Evolutionary conservation across 2,888 invertebrate genomes (phyloP).

Genomic region (Melinaea marsaeus): DNA sequence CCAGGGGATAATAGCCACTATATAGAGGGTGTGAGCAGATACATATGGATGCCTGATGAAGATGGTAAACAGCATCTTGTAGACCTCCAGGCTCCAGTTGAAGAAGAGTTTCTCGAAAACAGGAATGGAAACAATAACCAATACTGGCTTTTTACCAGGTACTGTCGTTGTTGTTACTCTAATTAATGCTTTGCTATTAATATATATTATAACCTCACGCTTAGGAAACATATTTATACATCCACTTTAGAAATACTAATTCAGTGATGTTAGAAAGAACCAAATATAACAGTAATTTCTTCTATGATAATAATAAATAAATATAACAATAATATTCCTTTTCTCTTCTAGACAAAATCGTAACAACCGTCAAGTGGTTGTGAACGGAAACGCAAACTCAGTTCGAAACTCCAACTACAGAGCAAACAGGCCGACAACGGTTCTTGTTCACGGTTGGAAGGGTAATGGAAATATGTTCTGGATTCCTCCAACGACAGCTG

Average conservation of each 20-base stretch:
- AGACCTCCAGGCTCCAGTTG: constrained; percentile 36
- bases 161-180: neutral
- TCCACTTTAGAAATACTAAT: too few species aligned
- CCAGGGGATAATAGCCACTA: constrained; percentile 41
- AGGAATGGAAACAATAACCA: constrained; percentile 38
- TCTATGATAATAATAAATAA: constrained; percentile 37
- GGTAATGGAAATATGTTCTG: constrained; percentile 38
- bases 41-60: constrained; percentile 44
- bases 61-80: constrained; percentile 38
- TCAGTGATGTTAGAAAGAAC: too few species aligned
- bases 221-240: too few species aligned
- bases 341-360: constrained; percentile 46
- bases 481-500: constrained; percentile 41
- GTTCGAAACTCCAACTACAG: constrained; percentile 45
- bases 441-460: constrained; percentile 41
- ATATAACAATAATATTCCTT: constrained; percentile 22
- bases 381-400: constrained; percentile 40
- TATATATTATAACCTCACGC: too few species aligned
- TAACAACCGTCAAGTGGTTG: constrained; percentile 39
- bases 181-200: too few species aligned
- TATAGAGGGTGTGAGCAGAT: constrained; percentile 40
- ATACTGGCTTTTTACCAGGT: constrained; percentile 43
- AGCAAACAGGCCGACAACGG: constrained; percentile 37
- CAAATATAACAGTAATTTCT: neutral
- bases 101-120: constrained; percentile 17